Percentiles rank a stretch among this genome's conserved stretches.
Conservation (phyloP, 2,888 invertebrate species). For the Andrena dorsata region DNA sequence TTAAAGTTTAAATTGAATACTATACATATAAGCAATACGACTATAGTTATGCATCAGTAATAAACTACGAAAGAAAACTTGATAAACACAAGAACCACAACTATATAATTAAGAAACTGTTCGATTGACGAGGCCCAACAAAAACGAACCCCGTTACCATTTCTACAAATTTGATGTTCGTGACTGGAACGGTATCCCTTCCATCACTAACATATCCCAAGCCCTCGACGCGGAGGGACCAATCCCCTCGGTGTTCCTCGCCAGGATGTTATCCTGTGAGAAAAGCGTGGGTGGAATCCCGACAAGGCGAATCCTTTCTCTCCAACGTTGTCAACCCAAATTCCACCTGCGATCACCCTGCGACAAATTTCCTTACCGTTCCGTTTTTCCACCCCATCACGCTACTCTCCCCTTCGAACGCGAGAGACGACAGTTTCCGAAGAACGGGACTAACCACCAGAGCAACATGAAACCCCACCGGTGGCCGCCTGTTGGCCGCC, state of each 20-base stretch:
- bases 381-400: constrained; percentile 51
- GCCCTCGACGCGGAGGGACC: constrained; percentile 48
- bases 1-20: no score
- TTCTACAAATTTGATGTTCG: not conserved
- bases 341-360: constrained; percentile 12
- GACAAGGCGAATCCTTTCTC: constrained; percentile 81
- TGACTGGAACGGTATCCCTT: constrained; percentile 4
- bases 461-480: constrained; percentile 76
- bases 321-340: constrained; percentile 68
- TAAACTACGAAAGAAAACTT: no score
- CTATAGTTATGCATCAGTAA: no score
- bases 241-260: constrained; percentile 70
- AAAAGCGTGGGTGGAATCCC: constrained; percentile 85
- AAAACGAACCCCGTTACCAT: no score
- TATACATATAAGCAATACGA: no score
- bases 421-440: constrained; percentile 81
- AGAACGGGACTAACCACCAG: constrained; percentile 78
- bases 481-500: constrained; percentile 27
- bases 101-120: no score
- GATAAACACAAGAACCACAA: no score
- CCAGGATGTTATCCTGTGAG: constrained; percentile 81
- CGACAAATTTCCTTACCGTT: constrained; percentile 14
- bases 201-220: constrained; percentile 22
- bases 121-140: no score
- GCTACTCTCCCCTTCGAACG: constrained; percentile 66